Conservation (phyloP, 2,888 invertebrate genomes). For the Ceraclea dissimilis region DNA sequence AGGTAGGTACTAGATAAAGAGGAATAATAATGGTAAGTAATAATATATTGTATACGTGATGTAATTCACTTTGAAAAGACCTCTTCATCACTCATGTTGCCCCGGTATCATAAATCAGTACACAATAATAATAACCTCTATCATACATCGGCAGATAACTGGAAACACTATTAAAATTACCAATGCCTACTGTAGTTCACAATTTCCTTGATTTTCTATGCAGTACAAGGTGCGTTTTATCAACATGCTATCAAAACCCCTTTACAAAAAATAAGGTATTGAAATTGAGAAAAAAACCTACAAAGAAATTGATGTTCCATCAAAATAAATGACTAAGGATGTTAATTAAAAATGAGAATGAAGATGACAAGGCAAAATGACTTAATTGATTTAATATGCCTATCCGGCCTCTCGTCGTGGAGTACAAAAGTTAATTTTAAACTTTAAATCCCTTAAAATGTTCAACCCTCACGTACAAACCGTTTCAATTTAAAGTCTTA, state of each 20-base stretch:
- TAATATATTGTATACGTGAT: slow-evolving; percentile 15
- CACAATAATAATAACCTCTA: background rate
- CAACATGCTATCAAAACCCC: too few species aligned
- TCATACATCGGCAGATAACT: too few species aligned
- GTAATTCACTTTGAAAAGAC: slow-evolving; percentile 12
- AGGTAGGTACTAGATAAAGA: background rate
- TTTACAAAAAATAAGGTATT: too few species aligned
- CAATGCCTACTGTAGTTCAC: too few species aligned
- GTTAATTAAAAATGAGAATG: too few species aligned
- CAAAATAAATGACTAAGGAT: too few species aligned
- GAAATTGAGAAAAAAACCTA: too few species aligned
- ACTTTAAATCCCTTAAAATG: slow-evolving; percentile 22
- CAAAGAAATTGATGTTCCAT: too few species aligned
- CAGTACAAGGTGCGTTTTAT: too few species aligned
- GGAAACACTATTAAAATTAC: too few species aligned
- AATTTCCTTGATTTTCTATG: too few species aligned
- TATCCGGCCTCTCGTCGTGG: too few species aligned
- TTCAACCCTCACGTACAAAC: slow-evolving; percentile 22
- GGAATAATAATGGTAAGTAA: background rate
- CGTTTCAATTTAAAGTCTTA: slow-evolving; percentile 1
- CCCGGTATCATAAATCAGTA: slow-evolving; percentile 5
- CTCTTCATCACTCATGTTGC: slow-evolving; percentile 1
- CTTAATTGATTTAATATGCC: slow-evolving; percentile 5
- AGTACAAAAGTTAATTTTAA: slow-evolving; percentile 12
- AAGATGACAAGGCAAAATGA: slow-evolving; percentile 12